Conservation (phyloP, 2,113 vertebrate genomes). For the Abramis brama region DNA sequence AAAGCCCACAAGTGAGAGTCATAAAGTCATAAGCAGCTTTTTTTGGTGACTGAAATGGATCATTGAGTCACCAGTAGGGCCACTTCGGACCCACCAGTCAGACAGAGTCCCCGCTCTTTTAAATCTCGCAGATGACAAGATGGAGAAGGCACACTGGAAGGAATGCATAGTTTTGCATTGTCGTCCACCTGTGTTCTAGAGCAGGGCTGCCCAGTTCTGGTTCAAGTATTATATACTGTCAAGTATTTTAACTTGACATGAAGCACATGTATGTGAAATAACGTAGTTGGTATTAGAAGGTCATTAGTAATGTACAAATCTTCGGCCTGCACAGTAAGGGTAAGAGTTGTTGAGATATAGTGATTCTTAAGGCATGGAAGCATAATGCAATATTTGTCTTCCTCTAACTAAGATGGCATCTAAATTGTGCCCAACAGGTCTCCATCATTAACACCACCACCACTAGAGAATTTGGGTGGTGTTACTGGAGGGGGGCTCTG, state of each 20-base stretch:
- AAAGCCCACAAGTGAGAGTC: too few relatives aligned
- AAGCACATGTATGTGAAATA: not conserved
- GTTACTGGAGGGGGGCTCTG: conserved; percentile 79
- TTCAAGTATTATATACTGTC: too few relatives aligned
- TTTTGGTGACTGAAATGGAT: too few relatives aligned
- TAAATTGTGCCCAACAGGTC: not conserved
- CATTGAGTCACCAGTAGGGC: too few relatives aligned
- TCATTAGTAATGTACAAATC: not conserved
- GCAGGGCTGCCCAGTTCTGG: too few relatives aligned
- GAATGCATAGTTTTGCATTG: too few relatives aligned
- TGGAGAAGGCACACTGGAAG: too few relatives aligned
- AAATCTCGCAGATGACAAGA: too few relatives aligned
- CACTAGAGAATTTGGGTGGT: conserved; percentile 75
- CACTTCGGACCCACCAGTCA: too few relatives aligned
- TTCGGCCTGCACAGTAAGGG: not conserved
- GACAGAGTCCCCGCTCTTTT: too few relatives aligned
- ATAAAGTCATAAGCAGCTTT: too few relatives aligned
- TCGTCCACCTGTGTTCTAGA: too few relatives aligned
- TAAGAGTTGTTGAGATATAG: not conserved
- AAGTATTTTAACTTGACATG: not conserved
- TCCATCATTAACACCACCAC: conserved; percentile 14
- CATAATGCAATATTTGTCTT: not conserved
- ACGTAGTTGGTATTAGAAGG: not conserved
- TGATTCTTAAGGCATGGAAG: not conserved
- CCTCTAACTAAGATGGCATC: not conserved